Evolutionary conservation across 1,140 invertebrate species (phyloP).

Genomic region (Zaprionus ornatus): DNA sequence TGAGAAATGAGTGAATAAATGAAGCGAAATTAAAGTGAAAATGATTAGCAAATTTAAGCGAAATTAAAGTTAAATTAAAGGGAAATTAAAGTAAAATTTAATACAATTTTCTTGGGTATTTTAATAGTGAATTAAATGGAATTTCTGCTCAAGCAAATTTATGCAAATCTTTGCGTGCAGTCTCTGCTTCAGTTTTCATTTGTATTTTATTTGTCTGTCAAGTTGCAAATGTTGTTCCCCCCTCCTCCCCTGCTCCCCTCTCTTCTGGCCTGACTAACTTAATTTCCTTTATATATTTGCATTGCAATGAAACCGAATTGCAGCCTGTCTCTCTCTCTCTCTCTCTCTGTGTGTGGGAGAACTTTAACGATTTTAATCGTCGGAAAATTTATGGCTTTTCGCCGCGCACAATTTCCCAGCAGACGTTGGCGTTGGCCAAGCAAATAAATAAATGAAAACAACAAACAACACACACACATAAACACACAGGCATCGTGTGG

Average conservation of each 20-base stretch:
- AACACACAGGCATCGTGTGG: slow-evolving; percentile 26
- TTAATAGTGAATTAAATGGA: background rate
- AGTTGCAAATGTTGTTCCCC: background rate
- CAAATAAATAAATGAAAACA: slow-evolving; percentile 70
- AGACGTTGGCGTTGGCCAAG: slow-evolving; percentile 29
- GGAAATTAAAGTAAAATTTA: background rate
- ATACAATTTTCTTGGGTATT: background rate
- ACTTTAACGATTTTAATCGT: slow-evolving; percentile 79
- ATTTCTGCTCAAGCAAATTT: background rate
- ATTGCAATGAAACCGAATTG: slow-evolving; percentile 25
- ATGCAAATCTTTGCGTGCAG: background rate
- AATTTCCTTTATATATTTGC: slow-evolving; percentile 4
- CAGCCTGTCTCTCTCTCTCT: background rate
- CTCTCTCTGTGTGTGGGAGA: slow-evolving; percentile 17
- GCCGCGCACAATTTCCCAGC: slow-evolving; percentile 62
- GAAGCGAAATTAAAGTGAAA: background rate
- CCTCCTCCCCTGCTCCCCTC: background rate
- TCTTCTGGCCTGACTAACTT: background rate
- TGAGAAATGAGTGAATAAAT: background rate
- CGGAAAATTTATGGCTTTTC: slow-evolving; percentile 69
- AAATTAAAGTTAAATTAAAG: too few species aligned
- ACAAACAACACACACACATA: slow-evolving; percentile 30
- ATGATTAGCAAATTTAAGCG: too few species aligned
- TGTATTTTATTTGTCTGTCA: slow-evolving; percentile 10
- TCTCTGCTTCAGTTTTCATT: background rate